Conservation (phyloP, 37 sponge, comb jelly and placozoan species). For the Ianthella basta region DNA sequence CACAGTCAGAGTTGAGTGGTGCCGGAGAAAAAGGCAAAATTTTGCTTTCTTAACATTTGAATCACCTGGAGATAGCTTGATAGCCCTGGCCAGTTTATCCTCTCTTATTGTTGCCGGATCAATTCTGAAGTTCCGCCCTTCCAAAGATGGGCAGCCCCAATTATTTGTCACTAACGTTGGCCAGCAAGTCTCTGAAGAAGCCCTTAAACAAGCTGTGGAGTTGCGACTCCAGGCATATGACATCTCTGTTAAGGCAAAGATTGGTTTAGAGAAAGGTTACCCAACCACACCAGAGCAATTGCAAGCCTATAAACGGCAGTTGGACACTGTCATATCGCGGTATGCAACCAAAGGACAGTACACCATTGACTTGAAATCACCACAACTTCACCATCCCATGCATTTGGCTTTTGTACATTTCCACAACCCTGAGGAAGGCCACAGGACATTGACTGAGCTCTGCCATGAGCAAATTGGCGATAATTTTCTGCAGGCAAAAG, state of each 20-base stretch:
- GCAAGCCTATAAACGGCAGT: background rate
- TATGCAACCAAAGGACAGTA: slow-evolving; percentile 13
- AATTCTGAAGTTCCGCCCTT: slow-evolving; percentile 21
- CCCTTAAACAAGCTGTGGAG: slow-evolving; percentile 1
- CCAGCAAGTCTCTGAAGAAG: slow-evolving; percentile 31
- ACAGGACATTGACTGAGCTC: background rate
- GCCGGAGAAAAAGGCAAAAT: slow-evolving; percentile 36
- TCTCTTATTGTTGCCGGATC: background rate
- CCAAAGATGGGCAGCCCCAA: slow-evolving; percentile 27
- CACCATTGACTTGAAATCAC: background rate
- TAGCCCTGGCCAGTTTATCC: background rate
- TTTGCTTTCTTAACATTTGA: slow-evolving; percentile 50
- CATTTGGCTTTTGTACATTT: slow-evolving; percentile 36
- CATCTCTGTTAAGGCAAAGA: background rate
- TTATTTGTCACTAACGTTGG: slow-evolving; percentile 39
- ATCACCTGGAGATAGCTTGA: background rate
- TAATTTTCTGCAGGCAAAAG: slow-evolving; percentile 21
- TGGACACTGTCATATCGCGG: background rate
- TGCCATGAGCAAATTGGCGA: slow-evolving; percentile 1
- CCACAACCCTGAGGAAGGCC: slow-evolving; percentile 46
- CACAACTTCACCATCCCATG: background rate
- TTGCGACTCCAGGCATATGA: background rate
- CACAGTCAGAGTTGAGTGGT: slow-evolving; percentile 60
- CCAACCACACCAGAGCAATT: slow-evolving; percentile 35
- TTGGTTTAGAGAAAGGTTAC: slow-evolving; percentile 42